Evolutionary conservation across 2,888 invertebrate species (phyloP), one percentile per base, ranked within the genome.

Genomic region (Pseudoips prasinana): DNA sequence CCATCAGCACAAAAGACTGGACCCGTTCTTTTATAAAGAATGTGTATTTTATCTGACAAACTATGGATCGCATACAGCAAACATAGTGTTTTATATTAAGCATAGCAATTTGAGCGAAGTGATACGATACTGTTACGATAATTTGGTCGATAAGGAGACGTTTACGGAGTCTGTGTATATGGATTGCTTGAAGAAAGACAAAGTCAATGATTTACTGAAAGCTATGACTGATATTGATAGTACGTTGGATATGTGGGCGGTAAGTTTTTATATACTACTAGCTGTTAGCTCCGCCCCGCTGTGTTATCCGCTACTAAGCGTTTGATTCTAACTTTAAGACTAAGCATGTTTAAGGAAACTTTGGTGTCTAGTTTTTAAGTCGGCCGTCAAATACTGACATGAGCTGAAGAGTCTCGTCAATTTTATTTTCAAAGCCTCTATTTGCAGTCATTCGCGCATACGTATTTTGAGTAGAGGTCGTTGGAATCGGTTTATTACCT

Each of bases 41-140:
- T 95, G 95, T 57, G 74, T 95, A 1, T 95, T 93, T 71, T 98
- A 97, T 73, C 83, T 97, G 1, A 89, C 91, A 1, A 93, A 92
- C 39, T 97, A 96, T 62, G 97, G 96, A 0, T 94, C 93, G 1
- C 93, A 93, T 60, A 83, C 91, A 0, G 92, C 93, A 6, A 91
- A 95, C 33, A 89, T 96, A 31, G 91, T 92, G 38, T 97, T 96
- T 68, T 93, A 93, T 50, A 90, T 95, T 53, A 92, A 92, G 37
- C 93, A 95, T 51, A 91, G 92, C 7, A 92, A 93, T 48, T 81
- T 94, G 50, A 76, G 84, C 3, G 92, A 93, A 30, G 94, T 95
- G 5, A 81, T 96, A 5, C 84, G 90, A 32, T 94, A 94, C 59
- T 92, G 94, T 31, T 79, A 92, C 8, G 91, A 94, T 10, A 93